Base-by-base conservation (phyloP, 1,140 invertebrate species). In the Pseudomyrmex pallidus region DNA sequence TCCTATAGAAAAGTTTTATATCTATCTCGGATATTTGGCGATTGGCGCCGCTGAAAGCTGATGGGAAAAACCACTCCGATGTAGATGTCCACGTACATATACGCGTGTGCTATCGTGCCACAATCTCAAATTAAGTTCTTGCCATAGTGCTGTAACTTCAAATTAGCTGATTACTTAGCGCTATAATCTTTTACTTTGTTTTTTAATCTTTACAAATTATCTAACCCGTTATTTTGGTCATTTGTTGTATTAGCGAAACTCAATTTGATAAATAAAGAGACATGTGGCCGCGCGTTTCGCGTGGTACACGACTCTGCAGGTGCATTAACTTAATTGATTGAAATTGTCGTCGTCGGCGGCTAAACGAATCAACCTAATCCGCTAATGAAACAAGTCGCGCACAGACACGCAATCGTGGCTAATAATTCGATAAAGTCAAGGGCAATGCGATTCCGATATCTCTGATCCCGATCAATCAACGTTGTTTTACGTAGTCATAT, bases 291-390 rank as follows among this genome's bases (percentile, higher is more conserved):
- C 22, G 12, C 22, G 76, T 4, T 10, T 80, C 7, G 54, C 44
- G 76, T 70, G 74, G 2, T 56, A 67, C 52, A 5, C 7, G 17
- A 20, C 64, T 80, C 54, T 59, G 20, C 76, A 25, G 25, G 15
- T 66, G 52, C 82, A 77, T 83, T 83, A 83, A 66, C 73, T 63
- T 83, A 83, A 83, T 83, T 83, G 72, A 80, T 80, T 46, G 66
- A 70, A 72, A 70, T 80, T 72, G 66, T 72, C 66, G 44, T 83
- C 66, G 56, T 44, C 22, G 52, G 12, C 52, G 44, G 20, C 52
- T 83, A 83, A 83, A 77, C 62, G 73, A 66, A 77, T 83, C 61
- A 77, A 66, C 22, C 73, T 83, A 83, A 83, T 83, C 62, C 35
- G 61, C 73, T 83, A 83, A 83, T 83, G 82, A 83, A 83, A 48